These are phyloP conservation scores for Pherbina coryleti DNA, from an alignment of 2,888 invertebrate species.

Conservation along the genomic window DNA sequence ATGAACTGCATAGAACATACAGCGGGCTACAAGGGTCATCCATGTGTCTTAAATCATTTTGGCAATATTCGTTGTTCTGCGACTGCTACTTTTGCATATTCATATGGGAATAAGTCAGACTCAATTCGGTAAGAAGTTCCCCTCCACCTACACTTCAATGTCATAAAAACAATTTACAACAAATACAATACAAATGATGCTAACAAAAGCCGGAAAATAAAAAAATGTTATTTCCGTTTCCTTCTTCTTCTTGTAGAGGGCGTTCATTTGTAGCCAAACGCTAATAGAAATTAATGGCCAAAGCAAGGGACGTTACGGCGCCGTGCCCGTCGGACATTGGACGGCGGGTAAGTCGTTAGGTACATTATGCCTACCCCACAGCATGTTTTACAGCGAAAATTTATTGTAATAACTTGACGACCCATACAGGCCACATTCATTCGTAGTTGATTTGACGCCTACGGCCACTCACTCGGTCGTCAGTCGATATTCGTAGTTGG, in stretches of 20 bases:
- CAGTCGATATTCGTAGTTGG: not conserved
- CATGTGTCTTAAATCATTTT: conserved; percentile 66
- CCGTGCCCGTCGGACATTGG: conserved; percentile 2
- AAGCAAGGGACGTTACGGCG: conserved; percentile 27
- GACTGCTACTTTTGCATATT: conserved; percentile 62
- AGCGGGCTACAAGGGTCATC: not conserved
- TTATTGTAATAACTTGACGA: conserved; percentile 35
- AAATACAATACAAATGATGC: conserved; percentile 27
- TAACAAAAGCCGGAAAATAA: not conserved
- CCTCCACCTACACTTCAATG: not conserved
- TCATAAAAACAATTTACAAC: conserved; percentile 28
- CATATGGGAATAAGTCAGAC: conserved; percentile 62
- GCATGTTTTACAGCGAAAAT: conserved; percentile 16
- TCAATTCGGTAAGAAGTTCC: not conserved
- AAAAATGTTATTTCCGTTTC: conserved; percentile 26
- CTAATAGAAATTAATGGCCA: conserved; percentile 37
- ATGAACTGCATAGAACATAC: not conserved
- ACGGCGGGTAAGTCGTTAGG: not conserved
- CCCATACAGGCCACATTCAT: not conserved
- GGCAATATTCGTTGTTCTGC: conserved; percentile 63
- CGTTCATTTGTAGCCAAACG: conserved; percentile 26
- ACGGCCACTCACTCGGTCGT: not conserved
- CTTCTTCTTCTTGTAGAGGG: conserved; percentile 8
- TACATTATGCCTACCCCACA: not conserved
- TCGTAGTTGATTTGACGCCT: conserved; percentile 29